Evolutionary conservation across 2,113 vertebrate species (phyloP).

Genomic region (Nematolebias whitei): DNA sequence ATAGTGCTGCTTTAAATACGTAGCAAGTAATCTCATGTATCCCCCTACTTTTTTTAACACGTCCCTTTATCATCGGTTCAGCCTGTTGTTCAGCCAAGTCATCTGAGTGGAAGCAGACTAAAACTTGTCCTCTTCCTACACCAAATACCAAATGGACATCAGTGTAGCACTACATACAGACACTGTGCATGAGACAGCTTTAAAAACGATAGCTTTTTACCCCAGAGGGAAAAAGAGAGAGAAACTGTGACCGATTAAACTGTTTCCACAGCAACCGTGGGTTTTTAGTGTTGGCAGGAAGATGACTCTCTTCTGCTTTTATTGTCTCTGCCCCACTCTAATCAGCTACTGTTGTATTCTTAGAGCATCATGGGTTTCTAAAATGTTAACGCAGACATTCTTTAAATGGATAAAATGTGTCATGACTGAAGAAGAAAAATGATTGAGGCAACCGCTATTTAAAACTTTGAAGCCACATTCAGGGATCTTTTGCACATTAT

Average conservation of each 20-base stretch:
- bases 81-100: conserved; percentile 37
- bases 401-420: conserved; percentile 1
- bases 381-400: not conserved
- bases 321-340: conserved; percentile 1
- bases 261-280: conserved; percentile 62
- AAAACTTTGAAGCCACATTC: conserved; percentile 4
- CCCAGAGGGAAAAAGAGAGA: conserved; percentile 5
- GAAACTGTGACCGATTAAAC: conserved; percentile 59
- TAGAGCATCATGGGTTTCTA: conserved; percentile 5
- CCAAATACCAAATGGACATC: conserved; percentile 41
- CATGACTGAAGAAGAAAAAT: not conserved
- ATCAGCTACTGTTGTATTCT: conserved; percentile 22
- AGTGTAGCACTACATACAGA: conserved; percentile 8
- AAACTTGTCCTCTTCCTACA: conserved; percentile 49
- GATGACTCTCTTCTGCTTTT: conserved; percentile 29
- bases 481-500: not conserved
- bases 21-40: conserved; percentile 14
- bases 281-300: conserved; percentile 58
- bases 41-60: conserved; percentile 1
- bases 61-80: conserved; percentile 26
- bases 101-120: conserved; percentile 48
- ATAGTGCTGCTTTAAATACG: not conserved
- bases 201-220: conserved; percentile 36
- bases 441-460: not conserved
- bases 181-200: conserved; percentile 25